Conservation (phyloP, 2,888 invertebrate species). For the Globia sparganii region DNA sequence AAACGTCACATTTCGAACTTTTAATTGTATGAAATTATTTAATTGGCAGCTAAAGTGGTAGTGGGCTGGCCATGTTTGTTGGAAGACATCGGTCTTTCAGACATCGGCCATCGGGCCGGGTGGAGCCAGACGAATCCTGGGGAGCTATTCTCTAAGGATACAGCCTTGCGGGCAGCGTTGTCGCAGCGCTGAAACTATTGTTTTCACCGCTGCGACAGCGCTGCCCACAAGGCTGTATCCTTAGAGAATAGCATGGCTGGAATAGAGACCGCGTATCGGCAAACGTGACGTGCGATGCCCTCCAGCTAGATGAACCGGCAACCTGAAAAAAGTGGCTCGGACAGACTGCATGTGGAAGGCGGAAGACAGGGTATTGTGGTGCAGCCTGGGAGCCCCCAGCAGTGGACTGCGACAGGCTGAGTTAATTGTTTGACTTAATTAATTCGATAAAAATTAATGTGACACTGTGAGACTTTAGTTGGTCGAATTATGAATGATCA, state of each 20-base stretch:
- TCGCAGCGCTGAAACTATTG: too few relatives aligned
- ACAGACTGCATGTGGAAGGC: neutral
- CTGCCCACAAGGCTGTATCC: too few relatives aligned
- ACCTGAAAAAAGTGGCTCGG: neutral
- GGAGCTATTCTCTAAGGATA: too few relatives aligned
- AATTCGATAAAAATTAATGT: neutral
- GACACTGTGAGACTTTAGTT: too few relatives aligned
- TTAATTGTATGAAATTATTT: neutral
- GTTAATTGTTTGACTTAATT: too few relatives aligned
- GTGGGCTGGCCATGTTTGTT: neutral
- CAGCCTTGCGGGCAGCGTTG: too few relatives aligned
- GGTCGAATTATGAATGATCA: neutral
- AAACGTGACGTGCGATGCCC: neutral
- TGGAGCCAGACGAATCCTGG: neutral
- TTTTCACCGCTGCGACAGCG: too few relatives aligned
- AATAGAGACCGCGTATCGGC: too few relatives aligned
- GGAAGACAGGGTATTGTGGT: neutral
- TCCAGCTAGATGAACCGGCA: neutral
- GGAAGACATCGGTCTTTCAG: too few relatives aligned
- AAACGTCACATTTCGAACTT: neutral
- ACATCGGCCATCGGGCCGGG: neutral
- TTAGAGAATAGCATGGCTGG: too few relatives aligned
- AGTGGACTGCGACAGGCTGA: too few relatives aligned
- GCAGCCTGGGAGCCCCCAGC: neutral
- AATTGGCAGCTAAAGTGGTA: neutral